Conservation (phyloP, 2,113 vertebrate species). For the Burhinus oedicnemus region DNA sequence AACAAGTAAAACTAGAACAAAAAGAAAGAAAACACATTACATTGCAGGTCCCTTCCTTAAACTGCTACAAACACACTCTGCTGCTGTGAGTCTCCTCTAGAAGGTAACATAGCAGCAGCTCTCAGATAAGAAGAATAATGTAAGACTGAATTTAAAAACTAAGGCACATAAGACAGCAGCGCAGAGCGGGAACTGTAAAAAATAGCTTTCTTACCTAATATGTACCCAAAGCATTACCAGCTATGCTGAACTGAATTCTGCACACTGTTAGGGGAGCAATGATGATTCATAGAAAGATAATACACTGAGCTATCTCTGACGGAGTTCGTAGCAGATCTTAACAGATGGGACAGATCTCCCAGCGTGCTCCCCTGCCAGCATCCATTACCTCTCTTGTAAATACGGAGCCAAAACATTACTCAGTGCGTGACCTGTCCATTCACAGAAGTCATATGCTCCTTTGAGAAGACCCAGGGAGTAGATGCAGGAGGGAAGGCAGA, state of each 20-base stretch:
- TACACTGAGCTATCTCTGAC: neutral
- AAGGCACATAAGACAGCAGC: neutral
- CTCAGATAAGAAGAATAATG: neutral
- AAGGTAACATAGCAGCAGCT: neutral
- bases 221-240: slow-evolving; percentile 9
- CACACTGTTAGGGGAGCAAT: neutral
- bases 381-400: slow-evolving; percentile 57
- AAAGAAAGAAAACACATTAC: neutral
- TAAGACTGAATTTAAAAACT: neutral
- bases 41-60: neutral
- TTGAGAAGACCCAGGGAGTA: slow-evolving; percentile 56
- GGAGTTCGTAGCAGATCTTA: neutral
- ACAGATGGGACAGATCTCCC: slow-evolving; percentile 62
- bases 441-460: slow-evolving; percentile 68
- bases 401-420: slow-evolving; percentile 57
- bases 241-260: slow-evolving; percentile 6
- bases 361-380: slow-evolving; percentile 22
- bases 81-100: neutral
- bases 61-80: neutral
- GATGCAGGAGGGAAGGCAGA: slow-evolving; percentile 47
- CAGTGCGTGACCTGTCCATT: slow-evolving; percentile 62
- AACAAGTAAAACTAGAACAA: neutral
- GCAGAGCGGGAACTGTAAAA: slow-evolving; percentile 1
- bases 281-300: slow-evolving; percentile 67
- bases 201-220: slow-evolving; percentile 43